Evolutionary conservation across 2,888 invertebrate species (phyloP), one percentile per base, ranked within the genome.

Genomic region (Microplitis manilae): DNA sequence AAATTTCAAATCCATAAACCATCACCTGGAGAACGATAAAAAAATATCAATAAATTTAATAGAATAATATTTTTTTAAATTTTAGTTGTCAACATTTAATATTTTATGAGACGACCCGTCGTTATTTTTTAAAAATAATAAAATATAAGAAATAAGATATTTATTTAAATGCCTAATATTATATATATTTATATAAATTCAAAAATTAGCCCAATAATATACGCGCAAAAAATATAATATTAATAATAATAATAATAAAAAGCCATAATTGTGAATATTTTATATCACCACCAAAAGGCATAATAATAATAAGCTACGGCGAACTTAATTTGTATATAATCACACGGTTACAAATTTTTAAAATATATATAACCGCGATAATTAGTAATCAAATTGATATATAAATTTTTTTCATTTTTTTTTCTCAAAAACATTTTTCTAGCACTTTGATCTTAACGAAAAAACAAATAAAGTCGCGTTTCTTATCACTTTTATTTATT

Each of bases 401-500:
- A 30, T 30, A 30, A 30, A 30, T 30, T 30, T 30, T 30, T 30
- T 30, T 30, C 30, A 30, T 30, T 30, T 30, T 30, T 4, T 30
- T 30, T 30, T 30, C 30, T 30, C 30, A 30, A 30, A 30, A 30
- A 30, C 30, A 30, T 30, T 30, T 30, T 30, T 30, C 30, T 30
- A 30, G 30, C 2, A 30, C 30, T 30, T 30, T 30, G 13, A 50
- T 50, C 50, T 50, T 5, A 13, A 50, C 50, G 4, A 50, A 50
- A 50, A 50, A 13, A 8, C 50, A 50, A 50, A 50, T 9, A 50
- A 50, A 50, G 13, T 13, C 50, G 50, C 13, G 9, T 68, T 75
- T 41, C 70, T 20, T 20, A 59, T 72, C 60, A 71, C 30, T 67
- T 70, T 59, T 77, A 76, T 73, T 30, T 30, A 30, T 30, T 30